Evolutionary conservation across 2,113 vertebrate species (phyloP).

Genomic region (Pelvicachromis taeniatus): DNA sequence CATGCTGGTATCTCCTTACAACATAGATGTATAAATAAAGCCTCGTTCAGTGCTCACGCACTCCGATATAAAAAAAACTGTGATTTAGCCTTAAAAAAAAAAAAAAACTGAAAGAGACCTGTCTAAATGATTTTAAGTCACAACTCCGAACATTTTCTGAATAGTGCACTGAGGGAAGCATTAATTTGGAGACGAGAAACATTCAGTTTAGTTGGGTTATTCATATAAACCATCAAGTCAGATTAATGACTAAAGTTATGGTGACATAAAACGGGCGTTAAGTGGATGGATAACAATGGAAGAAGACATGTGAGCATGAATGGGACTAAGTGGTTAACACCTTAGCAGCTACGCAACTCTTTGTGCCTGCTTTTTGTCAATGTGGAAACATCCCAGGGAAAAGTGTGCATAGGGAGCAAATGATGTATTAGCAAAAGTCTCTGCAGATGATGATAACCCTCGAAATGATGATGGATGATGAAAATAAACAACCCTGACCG

Average conservation of each 20-base stretch:
- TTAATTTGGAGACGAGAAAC: background rate
- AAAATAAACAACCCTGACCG: background rate
- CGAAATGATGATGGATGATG: background rate
- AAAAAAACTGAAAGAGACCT: background rate
- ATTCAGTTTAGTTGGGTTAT: constrained; percentile 55
- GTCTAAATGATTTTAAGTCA: background rate
- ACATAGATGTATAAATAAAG: background rate
- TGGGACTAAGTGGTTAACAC: background rate
- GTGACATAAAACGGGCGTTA: constrained; percentile 20
- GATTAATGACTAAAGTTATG: constrained; percentile 55
- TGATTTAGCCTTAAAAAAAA: background rate
- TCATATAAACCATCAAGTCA: constrained; percentile 56
- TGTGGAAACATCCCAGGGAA: background rate
- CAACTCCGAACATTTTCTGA: background rate
- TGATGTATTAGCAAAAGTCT: background rate
- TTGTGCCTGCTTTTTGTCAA: background rate
- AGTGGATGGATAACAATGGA: constrained; percentile 3
- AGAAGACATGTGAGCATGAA: background rate
- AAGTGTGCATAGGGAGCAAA: background rate
- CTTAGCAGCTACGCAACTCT: background rate
- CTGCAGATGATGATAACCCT: background rate
- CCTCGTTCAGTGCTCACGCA: background rate
- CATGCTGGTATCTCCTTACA: constrained; percentile 30
- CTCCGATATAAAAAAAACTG: background rate
- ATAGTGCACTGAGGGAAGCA: background rate